Percentiles rank a stretch among this genome's conserved stretches.
Evolutionary conservation across 2,113 vertebrate genomes (phyloP).

Genomic region (Hydrochoerus hydrochaeris): DNA sequence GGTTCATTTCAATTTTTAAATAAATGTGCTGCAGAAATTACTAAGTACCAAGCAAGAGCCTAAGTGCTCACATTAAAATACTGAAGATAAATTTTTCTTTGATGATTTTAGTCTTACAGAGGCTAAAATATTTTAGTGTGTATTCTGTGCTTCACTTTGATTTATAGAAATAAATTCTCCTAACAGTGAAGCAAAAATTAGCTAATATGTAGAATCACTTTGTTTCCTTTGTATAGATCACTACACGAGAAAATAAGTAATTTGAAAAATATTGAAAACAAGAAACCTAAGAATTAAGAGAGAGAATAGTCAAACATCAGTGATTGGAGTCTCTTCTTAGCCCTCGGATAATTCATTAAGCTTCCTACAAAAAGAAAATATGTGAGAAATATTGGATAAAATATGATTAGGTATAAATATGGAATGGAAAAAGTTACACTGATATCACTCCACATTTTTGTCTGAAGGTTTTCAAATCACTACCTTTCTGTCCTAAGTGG

Average conservation of each 20-base stretch:
- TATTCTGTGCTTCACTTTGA: neutral
- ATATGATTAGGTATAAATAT: neutral
- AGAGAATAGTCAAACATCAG: neutral
- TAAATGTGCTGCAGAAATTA: neutral
- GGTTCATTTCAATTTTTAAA: neutral
- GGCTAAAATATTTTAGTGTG: neutral
- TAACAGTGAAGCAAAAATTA: neutral
- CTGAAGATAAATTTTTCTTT: neutral
- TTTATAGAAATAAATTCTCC: neutral
- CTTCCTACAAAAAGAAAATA: neutral
- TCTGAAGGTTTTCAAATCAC: conserved; percentile 27
- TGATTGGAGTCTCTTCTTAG: neutral
- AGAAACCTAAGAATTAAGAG: neutral
- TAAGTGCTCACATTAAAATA: neutral
- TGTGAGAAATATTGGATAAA: neutral
- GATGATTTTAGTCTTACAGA: neutral
- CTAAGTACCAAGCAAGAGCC: neutral
- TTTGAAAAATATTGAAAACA: neutral
- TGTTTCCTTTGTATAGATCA: neutral
- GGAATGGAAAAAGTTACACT: neutral
- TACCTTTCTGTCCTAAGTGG: neutral
- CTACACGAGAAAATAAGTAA: neutral
- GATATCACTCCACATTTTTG: neutral
- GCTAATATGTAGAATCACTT: neutral
- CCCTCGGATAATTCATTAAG: neutral